phyloP scores from a whole-genome alignment of 2,888 invertebrate species.

The Caenorhabditis imperialis region DNA sequence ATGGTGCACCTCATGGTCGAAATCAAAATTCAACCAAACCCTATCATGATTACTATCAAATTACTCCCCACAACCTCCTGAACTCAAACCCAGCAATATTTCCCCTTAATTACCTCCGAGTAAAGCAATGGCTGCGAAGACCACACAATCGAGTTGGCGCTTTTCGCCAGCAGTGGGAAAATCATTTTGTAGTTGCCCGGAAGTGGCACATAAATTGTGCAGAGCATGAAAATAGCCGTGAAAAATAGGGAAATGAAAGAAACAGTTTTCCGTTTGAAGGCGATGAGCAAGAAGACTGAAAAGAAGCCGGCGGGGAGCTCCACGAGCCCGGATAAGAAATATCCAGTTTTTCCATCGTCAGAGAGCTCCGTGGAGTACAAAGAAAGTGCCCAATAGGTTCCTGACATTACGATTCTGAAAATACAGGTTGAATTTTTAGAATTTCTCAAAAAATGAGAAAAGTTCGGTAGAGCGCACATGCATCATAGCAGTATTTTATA shows the following conservation, averaged over 20 bases:
- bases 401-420: conserved; percentile 73
- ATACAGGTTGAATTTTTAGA: too few relatives aligned
- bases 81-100: too few relatives aligned
- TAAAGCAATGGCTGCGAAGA: conserved; percentile 69
- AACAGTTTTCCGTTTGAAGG: conserved; percentile 54
- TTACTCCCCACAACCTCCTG: too few relatives aligned
- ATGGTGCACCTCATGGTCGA: too few relatives aligned
- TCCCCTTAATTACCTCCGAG: conserved; percentile 72
- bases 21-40: too few relatives aligned
- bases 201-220: conserved; percentile 37
- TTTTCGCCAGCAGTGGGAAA: conserved; percentile 73
- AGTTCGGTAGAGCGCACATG: too few relatives aligned
- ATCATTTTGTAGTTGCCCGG: conserved; percentile 56
- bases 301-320: conserved; percentile 74
- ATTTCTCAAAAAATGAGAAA: too few relatives aligned
- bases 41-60: too few relatives aligned
- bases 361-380: conserved; percentile 74
- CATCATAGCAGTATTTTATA: too few relatives aligned
- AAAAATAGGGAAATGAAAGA: conserved; percentile 49
- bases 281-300: conserved; percentile 54
- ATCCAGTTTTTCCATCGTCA: conserved; percentile 75
- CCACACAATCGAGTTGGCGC: conserved; percentile 74
- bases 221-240: conserved; percentile 51
- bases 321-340: conserved; percentile 75
- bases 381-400: conserved; percentile 76